phyloP scores from a whole-genome alignment of 2,113 vertebrate species.

The Casuarius casuarius region DNA sequence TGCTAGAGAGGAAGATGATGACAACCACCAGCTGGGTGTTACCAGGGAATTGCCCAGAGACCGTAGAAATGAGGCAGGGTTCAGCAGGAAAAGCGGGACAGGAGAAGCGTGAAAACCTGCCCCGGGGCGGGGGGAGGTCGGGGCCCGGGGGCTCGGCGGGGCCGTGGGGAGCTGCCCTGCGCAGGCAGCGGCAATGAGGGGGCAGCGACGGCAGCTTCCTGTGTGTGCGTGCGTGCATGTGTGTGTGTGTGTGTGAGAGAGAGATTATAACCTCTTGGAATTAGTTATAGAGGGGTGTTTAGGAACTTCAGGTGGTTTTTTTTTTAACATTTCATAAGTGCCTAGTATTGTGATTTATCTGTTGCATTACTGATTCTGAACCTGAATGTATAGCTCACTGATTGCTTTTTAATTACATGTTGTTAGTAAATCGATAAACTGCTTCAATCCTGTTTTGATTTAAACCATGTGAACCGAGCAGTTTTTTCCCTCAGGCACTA shows the following conservation, averaged over 20 bases:
- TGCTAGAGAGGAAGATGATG: not conserved
- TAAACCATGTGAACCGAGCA: not conserved
- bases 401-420: not conserved
- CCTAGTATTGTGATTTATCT: not conserved
- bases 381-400: not conserved
- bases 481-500: not conserved
- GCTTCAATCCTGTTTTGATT: not conserved
- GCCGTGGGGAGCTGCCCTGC: no score
- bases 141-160: no score
- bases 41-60: no score
- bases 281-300: not conserved
- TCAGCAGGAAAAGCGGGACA: not conserved
- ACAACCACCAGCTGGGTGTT: not conserved
- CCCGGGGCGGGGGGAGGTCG: no score
- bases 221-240: no score
- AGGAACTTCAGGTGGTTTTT: not conserved
- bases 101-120: no score
- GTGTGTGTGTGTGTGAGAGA: no score
- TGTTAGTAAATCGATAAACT: not conserved
- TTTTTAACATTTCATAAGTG: not conserved
- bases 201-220: no score
- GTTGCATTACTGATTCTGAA: not conserved
- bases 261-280: no score
- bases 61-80: not conserved
- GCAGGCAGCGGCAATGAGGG: no score